Base-by-base conservation (phyloP, 2,797 vertebrate species). In the Craterocephalus amniculus region DNA sequence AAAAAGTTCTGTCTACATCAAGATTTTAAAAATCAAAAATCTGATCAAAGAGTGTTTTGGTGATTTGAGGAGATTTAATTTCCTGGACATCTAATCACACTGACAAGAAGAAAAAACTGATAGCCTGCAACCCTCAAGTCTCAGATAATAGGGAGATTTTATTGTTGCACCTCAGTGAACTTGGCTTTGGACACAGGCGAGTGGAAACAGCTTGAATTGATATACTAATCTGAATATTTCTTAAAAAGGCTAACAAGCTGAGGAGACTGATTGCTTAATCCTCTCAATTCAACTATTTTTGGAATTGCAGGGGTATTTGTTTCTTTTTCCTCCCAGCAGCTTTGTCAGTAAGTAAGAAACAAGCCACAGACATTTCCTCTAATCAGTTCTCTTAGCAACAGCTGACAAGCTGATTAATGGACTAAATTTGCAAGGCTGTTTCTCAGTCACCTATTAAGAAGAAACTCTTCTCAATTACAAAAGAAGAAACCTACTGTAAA, bases 141-240 rank as follows among this genome's bases (percentile, higher is more conserved):
- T 61, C 67, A 67, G 56, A 74, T 66, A 62, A 66, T 45, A 70
- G 54, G 63, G 10, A 36, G 11, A 27, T 32, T 40, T 22, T 32
- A 54, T 45, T 70, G 36, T 69, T 71, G 66, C 40, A 73, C 51
- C 34, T 45, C 36, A 16, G 61, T 40, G 48, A 65, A 70, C 58
- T 38, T 35, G 43, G 62, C 43, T 62, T 43, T 32, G 32, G 36
- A 52, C 18, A 43, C 11, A 7, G n/a, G 59, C 34, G 64, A 63
- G 40, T 29, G 49, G 58, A 51, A 63, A 58, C 62, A 67, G 51
- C 58, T 66, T 67, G 58, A 60, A 49, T 63, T 61, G 22, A 70
- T 62, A 74, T 58, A 58, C 58, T 45, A 32, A 74, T 70, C 65
- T 20, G 51, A 68, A 73, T 48, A 48, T 71, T 61, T 67, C 5